Conservation (phyloP, 1,140 invertebrate genomes). For the Drosophila tropicalis region DNA sequence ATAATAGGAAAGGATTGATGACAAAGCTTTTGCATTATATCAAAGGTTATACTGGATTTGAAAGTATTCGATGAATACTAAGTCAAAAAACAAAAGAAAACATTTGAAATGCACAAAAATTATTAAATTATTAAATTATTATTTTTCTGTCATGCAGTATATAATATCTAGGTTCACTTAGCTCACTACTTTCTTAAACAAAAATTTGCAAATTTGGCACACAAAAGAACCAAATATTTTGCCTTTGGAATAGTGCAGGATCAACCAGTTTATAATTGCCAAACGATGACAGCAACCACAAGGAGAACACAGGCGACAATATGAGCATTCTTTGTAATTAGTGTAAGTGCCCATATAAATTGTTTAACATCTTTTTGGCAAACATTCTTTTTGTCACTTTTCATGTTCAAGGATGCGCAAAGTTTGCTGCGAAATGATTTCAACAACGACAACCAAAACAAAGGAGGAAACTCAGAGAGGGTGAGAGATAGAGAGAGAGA, state of each 20-base stretch:
- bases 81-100: too few species aligned
- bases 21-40: too few species aligned
- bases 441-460: background rate
- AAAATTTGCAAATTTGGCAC: background rate
- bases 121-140: too few species aligned
- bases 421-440: conserved; percentile 41
- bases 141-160: too few species aligned
- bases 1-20: too few species aligned
- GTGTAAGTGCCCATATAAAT: conserved; percentile 75
- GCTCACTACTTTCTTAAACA: too few species aligned
- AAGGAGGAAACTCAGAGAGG: background rate
- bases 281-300: background rate
- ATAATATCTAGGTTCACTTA: too few species aligned
- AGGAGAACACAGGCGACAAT: conserved; percentile 45
- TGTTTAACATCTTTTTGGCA: conserved; percentile 71
- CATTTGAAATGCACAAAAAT: too few species aligned
- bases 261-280: background rate
- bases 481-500: too few species aligned
- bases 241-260: background rate
- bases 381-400: conserved; percentile 55
- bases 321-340: conserved; percentile 69
- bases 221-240: background rate
- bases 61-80: too few species aligned
- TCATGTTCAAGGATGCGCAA: conserved; percentile 70
- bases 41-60: too few species aligned